Base-by-base conservation (phyloP, 2,113 vertebrate species). In the Otus sunia region DNA sequence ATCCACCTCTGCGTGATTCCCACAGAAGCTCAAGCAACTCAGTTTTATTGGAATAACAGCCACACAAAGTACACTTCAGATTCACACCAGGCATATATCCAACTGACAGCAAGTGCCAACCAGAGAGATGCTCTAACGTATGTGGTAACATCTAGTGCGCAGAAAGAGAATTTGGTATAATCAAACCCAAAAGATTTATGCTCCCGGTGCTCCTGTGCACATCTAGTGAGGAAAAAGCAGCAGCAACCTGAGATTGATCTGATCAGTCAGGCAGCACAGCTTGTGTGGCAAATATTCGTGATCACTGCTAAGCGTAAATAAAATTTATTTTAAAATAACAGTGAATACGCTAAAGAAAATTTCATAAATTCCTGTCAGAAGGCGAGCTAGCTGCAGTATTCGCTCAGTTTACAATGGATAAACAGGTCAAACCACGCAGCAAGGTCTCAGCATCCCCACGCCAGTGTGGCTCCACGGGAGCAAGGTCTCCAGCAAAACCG, bases 1-100 rank as follows among this genome's bases (percentile, higher is more conserved):
- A 4, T 3, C 50, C 5, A 5, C 29, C 39, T 29, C 64, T 6
- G 2, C 1, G 0, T 1, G 3, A 50, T 20, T 32, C 69, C 50
- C 43, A 63, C 52, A 47, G 23, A 37, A 90, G 22, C 50, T 43
- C 25, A 10, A 30, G 9, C 15, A 25, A 27, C 37, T 36, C 25
- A 1, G 18, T 60, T 72, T 74, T 68, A 6, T 22, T 20, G 39
- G 15, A 53, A 11, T 36, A 71, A 66, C 25, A 49, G 49, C 64
- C 52, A 41, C 58, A 47, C 11, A 41, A 29, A 34, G 19, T 3
- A 10, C 18, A 4, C 27, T 23, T 74, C 36, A 27, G 29, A 22
- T 7, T 55, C 5, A 1, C 26, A 8, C 39, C 1, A 1, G 52
- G 18, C 59, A 25, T 12, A 3, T 52, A 23, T 47, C 63, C 32